phyloP scores from a whole-genome alignment of 2,113 vertebrate species.

The Datnioides undecimradiatus region DNA sequence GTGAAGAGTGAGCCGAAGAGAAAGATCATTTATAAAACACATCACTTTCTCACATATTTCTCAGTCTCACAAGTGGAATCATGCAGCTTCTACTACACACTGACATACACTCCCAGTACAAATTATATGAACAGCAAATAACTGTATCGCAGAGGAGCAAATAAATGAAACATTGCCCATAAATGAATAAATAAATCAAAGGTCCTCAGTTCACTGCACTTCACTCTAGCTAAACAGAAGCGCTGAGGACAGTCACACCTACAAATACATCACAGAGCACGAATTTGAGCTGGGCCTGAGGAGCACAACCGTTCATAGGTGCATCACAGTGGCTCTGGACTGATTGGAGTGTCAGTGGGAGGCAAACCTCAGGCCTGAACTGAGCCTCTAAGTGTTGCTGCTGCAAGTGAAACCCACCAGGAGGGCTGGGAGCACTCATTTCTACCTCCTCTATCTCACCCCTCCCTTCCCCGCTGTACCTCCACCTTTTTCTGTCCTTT shows the following conservation, averaged over 20 bases:
- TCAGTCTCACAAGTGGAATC: slow-evolving; percentile 44
- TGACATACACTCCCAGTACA: slow-evolving; percentile 39
- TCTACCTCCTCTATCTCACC: slow-evolving; percentile 35
- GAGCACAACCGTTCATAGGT: slow-evolving; percentile 49
- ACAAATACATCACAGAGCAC: slow-evolving; percentile 46
- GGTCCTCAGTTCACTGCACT: not conserved
- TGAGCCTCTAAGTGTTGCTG: slow-evolving; percentile 49
- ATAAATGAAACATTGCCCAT: slow-evolving; percentile 2
- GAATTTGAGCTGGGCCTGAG: slow-evolving; percentile 38
- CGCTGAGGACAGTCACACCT: not conserved
- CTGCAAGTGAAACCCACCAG: slow-evolving; percentile 66
- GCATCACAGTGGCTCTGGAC: slow-evolving; percentile 53
- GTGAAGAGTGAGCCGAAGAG: slow-evolving; percentile 41
- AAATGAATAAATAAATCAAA: slow-evolving; percentile 32
- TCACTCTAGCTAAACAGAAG: not conserved
- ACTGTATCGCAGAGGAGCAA: slow-evolving; percentile 11
- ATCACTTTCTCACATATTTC: slow-evolving; percentile 46
- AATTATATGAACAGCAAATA: slow-evolving; percentile 17
- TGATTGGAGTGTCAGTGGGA: slow-evolving; percentile 77
- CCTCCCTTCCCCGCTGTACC: slow-evolving; percentile 18
- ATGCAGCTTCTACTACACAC: slow-evolving; percentile 38
- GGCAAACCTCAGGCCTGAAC: slow-evolving; percentile 62
- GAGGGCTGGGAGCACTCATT: slow-evolving; percentile 48
- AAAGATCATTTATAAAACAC: slow-evolving; percentile 32
- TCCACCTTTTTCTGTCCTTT: slow-evolving; percentile 59